Base-by-base conservation (phyloP, 2,888 invertebrate genomes). In the Heliconius ethilla region DNA sequence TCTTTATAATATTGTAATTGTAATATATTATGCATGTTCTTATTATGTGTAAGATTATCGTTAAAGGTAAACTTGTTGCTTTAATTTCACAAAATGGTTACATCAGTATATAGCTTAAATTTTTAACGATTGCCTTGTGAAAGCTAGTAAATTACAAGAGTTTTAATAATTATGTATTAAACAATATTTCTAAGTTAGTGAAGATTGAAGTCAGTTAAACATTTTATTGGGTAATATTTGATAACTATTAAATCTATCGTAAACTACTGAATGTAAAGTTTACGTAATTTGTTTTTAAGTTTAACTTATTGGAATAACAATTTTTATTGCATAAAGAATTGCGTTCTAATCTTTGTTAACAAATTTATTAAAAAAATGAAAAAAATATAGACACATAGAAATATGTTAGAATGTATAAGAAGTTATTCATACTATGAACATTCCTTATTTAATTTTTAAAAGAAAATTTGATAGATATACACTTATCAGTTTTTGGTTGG, bases 161-260 rank as follows among this genome's bases (percentile, higher is more conserved):
- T 70, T 78, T 18, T 66, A 70, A 75, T 78, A 75, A 70, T 70
- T 75, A 70, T 65, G 33, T 63, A 29, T 74, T 63, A 27, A 63
- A 63, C 15, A 63, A 40, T 75, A 74, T 62, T 74, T 63, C 66
- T 72, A 75, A 59, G 51, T 78, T 67, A 55, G 45, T 33, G 59
- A 25, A 73, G 73, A 76, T 74, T 51, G 76, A 66, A 76, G 78
- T 79, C 76, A 66, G 73, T 74, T 76, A 75, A 45, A 51, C 27
- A 25, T 74, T 65, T 78, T 45, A 72, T 79, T 79, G 25, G 18
- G 62, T 27, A 79, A 79, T 69, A 74, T 74, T 62, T 55, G 75
- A 75, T 73, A 72, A 73, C 37, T 79, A 76, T 67, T 73, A 74
- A n/a, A 55, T 37, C 9, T 22, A 51, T 51, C 51, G 13, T 73